Percentiles rank a stretch among this genome's conserved stretches.
These are phyloP conservation scores for Pimephales promelas DNA, from an alignment of 2,113 vertebrate genomes.

Conservation along the genomic window DNA sequence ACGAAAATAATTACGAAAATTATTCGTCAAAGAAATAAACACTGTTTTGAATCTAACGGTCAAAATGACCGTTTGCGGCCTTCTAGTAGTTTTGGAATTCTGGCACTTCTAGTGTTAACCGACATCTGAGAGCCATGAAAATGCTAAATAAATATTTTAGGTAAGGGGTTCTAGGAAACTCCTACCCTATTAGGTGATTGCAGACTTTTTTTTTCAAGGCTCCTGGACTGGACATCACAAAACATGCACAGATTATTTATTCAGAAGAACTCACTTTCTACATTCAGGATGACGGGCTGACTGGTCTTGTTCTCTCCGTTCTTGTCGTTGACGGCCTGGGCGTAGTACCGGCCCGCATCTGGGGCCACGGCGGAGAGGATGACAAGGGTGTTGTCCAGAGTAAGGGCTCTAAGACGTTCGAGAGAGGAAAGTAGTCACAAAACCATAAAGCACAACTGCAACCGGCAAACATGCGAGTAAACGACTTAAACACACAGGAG, in stretches of 20 bases:
- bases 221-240: not conserved
- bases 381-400: slow-evolving; percentile 94
- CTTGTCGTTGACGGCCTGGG: slow-evolving; percentile 97
- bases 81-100: no score
- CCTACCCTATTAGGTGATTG: not conserved
- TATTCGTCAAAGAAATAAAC: no score
- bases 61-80: no score
- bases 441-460: slow-evolving; percentile 37
- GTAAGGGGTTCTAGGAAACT: not conserved
- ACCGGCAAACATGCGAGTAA: slow-evolving; percentile 55
- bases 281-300: slow-evolving; percentile 87
- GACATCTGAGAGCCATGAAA: no score
- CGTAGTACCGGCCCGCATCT: slow-evolving; percentile 92
- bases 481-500: not conserved
- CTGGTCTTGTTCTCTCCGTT: slow-evolving; percentile 99
- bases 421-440: not conserved
- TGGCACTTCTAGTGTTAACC: no score
- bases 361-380: slow-evolving; percentile 95
- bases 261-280: slow-evolving; percentile 85
- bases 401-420: slow-evolving; percentile 84
- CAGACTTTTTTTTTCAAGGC: not conserved
- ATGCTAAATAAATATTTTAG: not conserved
- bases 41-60: no score
- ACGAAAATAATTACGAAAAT: no score
- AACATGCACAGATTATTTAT: slow-evolving; percentile 20